These are phyloP conservation scores for Drosophila suzukii DNA, from an alignment of 1,140 invertebrate species.

Conservation along the genomic window DNA sequence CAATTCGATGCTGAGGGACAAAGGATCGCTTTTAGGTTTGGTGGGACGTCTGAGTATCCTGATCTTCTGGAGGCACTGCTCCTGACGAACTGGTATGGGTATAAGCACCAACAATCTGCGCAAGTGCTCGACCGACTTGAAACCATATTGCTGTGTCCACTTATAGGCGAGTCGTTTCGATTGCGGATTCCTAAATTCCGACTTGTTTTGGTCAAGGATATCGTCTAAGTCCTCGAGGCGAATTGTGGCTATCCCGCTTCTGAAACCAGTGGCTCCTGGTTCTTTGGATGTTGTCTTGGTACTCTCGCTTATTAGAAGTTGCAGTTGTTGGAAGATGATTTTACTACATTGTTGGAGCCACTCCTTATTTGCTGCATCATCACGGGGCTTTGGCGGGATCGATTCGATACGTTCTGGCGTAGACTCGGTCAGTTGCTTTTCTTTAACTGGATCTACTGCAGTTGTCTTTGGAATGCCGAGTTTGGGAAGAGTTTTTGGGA, in stretches of 20 bases:
- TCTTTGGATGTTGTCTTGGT: background rate
- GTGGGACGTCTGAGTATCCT: conserved; percentile 34
- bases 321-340: conserved; percentile 14
- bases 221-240: conserved; percentile 30
- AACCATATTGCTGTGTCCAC: background rate
- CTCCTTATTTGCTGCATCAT: conserved; percentile 9
- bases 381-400: conserved; percentile 12
- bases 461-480: no score
- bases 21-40: conserved; percentile 12
- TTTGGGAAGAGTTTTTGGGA: background rate
- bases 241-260: conserved; percentile 10
- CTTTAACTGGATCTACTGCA: background rate
- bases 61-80: conserved; percentile 38
- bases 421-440: background rate
- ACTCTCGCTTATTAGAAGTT: background rate
- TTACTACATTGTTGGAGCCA: conserved; percentile 30
- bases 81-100: conserved; percentile 3
- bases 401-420: conserved; percentile 2
- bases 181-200: conserved; percentile 39
- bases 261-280: conserved; percentile 19
- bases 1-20: conserved; percentile 23
- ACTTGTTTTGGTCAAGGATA: conserved; percentile 22
- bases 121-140: conserved; percentile 5
- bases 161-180: conserved; percentile 20
- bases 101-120: conserved; percentile 11